Conservation (phyloP, 2,888 invertebrate genomes). For the Nomada ruficornis region DNA sequence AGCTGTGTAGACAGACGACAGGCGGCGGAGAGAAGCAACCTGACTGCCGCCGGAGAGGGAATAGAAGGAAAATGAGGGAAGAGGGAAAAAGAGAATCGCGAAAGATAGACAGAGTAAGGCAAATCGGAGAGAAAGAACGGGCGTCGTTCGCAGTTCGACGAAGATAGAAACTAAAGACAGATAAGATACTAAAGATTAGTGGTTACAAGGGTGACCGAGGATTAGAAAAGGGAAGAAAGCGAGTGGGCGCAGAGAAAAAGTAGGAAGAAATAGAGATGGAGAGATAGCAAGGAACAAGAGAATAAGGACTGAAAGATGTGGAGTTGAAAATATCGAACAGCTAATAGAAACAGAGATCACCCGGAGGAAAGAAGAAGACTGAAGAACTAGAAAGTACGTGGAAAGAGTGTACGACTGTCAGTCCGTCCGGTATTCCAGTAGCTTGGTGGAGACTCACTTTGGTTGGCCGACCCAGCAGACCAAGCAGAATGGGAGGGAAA, state of each 20-base stretch:
- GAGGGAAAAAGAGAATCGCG: slow-evolving; percentile 37
- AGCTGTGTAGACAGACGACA: slow-evolving; percentile 78
- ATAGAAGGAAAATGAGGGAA: slow-evolving; percentile 46
- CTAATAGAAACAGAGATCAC: background rate
- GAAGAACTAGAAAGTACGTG: slow-evolving; percentile 20
- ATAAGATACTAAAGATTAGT: slow-evolving; percentile 9
- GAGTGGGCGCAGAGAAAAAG: background rate
- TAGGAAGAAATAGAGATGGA: background rate
- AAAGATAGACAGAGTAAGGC: slow-evolving; percentile 37
- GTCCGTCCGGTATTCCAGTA: slow-evolving; percentile 26
- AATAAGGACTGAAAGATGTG: background rate
- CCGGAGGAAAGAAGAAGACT: background rate
- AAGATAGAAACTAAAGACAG: slow-evolving; percentile 13
- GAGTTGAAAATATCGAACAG: background rate
- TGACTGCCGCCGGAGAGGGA: slow-evolving; percentile 47
- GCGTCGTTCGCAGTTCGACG: slow-evolving; percentile 51
- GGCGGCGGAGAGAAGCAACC: slow-evolving; percentile 66
- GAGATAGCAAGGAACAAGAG: slow-evolving; percentile 3
- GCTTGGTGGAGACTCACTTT: slow-evolving; percentile 24
- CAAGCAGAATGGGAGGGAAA: slow-evolving; percentile 50
- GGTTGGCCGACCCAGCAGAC: slow-evolving; percentile 39
- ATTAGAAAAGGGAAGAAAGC: background rate
- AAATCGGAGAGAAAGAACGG: slow-evolving; percentile 14
- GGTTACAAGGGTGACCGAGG: background rate
- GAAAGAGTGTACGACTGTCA: slow-evolving; percentile 46